These are phyloP conservation scores for Muscicapa comitata DNA, from an alignment of 2,797 vertebrate genomes.

Conservation along the genomic window DNA sequence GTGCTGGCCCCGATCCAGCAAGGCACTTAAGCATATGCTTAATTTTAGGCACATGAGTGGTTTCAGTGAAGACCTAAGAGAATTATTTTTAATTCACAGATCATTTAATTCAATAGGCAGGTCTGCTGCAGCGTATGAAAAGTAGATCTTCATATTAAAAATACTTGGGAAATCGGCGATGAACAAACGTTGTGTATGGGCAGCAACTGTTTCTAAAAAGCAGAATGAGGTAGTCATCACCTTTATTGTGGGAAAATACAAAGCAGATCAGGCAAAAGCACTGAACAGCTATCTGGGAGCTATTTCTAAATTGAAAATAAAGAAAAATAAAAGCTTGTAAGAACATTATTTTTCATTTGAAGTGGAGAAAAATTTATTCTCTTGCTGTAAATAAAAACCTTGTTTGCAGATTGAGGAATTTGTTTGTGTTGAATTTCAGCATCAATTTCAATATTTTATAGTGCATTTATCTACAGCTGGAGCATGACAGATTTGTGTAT, in stretches of 20 bases:
- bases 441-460: constrained; percentile 71
- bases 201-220: constrained; percentile 9
- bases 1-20: constrained; percentile 30
- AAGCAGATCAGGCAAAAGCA: neutral
- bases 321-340: constrained; percentile 35
- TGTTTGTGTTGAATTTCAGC: constrained; percentile 66
- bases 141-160: constrained; percentile 66
- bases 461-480: constrained; percentile 69
- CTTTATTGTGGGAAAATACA: constrained; percentile 15
- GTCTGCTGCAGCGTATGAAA: constrained; percentile 66
- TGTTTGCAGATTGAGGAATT: constrained; percentile 68
- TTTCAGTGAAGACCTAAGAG: constrained; percentile 67
- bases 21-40: constrained; percentile 70
- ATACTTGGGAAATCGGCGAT: constrained; percentile 51
- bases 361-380: constrained; percentile 60
- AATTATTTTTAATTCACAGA: constrained; percentile 70
- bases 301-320: constrained; percentile 29
- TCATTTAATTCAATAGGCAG: constrained; percentile 71
- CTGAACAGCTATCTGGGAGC: neutral
- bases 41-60: constrained; percentile 70
- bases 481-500: constrained; percentile 71
- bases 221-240: constrained; percentile 29
- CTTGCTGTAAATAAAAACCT: constrained; percentile 65
- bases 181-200: constrained; percentile 8
- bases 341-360: constrained; percentile 37